phyloP scores from a whole-genome alignment of 2,113 vertebrate species.

The Bufo gargarizans region DNA sequence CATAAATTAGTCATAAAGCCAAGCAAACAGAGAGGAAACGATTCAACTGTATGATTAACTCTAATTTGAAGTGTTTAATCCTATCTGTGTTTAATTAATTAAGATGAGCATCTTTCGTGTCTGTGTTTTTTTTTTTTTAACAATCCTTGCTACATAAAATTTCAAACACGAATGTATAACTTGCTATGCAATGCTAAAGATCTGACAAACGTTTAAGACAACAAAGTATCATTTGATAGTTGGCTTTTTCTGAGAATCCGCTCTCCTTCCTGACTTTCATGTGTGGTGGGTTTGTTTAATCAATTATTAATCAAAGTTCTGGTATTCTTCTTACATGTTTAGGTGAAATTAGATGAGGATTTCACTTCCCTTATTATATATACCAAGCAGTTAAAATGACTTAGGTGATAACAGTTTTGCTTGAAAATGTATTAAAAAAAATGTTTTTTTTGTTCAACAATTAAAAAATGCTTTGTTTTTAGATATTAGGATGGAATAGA shows the following conservation, averaged over 20 bases:
- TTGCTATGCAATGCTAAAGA: constrained; percentile 70
- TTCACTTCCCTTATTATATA: constrained; percentile 79
- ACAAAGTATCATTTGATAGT: constrained; percentile 97
- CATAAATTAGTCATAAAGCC: constrained; percentile 97
- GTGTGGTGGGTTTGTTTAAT: constrained; percentile 89
- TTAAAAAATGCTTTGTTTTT: not conserved
- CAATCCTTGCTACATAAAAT: constrained; percentile 67
- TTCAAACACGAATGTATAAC: constrained; percentile 71
- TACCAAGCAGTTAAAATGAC: constrained; percentile 78
- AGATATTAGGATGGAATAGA: not conserved
- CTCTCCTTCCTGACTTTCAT: constrained; percentile 98
- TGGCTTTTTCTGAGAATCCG: constrained; percentile 81
- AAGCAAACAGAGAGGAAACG: constrained; percentile 83
- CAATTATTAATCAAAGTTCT: constrained; percentile 99
- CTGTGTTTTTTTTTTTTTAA: constrained; percentile 39
- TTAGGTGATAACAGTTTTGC: not conserved
- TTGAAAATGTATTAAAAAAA: not conserved
- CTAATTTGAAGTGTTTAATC: constrained; percentile 80
- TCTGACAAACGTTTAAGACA: constrained; percentile 89
- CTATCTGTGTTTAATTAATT: constrained; percentile 76
- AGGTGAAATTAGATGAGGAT: constrained; percentile 90
- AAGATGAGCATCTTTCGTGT: constrained; percentile 55
- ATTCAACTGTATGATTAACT: constrained; percentile 74
- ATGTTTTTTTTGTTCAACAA: too few species aligned
- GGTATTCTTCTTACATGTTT: constrained; percentile 87